Evolutionary conservation across 2,113 vertebrate species (phyloP), one percentile per base, ranked within the genome.

Genomic region (Grammomys surdaster): DNA sequence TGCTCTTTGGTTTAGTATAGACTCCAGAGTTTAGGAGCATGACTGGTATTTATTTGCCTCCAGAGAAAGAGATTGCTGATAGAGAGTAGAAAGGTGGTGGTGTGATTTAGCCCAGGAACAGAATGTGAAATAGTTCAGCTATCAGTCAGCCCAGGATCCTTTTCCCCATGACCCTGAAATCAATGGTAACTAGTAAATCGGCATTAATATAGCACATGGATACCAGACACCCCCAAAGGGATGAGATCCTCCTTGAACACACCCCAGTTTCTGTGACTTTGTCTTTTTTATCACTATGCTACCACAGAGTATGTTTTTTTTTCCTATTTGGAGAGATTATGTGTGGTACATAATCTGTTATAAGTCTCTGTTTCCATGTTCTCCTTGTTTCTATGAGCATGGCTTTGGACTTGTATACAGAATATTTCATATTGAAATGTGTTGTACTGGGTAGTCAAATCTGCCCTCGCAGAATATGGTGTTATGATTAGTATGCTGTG

Each of bases 381-480:
- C 93, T 63, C 48, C 89, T 96, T 96, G 69, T 93, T 97, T 96
- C 86, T 91, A 17, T 76, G 93, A 94, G 88, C 94, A 87, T 77
- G 82, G 95, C 88, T 88, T 84, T 94, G 87, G 69, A 95, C 89
- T 95, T 91, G 91, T 91, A 95, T 54, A 92, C 81, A 78, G 94
- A 96, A 54, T 89, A 95, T 95, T 96, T 97, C 88, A 48, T 72
- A 89, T 48, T 72, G 94, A 87, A 93, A 97, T 96, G 90, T 96
- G 91, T 78, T 95, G 69, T 87, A 70, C 36, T 51, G 94, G 97
- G 94, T 95, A 97, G 96, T 97, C 90, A 95, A 96, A 89, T 96
- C 91, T 96, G 96, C 95, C 96, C 95, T 98, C 48, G 84, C 81
- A 97, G 96, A 96, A 96, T 96, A 95, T 96, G 97, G 96, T 96